phyloP scores from a whole-genome alignment of 2,797 vertebrate species.

The Sebastes minor region DNA sequence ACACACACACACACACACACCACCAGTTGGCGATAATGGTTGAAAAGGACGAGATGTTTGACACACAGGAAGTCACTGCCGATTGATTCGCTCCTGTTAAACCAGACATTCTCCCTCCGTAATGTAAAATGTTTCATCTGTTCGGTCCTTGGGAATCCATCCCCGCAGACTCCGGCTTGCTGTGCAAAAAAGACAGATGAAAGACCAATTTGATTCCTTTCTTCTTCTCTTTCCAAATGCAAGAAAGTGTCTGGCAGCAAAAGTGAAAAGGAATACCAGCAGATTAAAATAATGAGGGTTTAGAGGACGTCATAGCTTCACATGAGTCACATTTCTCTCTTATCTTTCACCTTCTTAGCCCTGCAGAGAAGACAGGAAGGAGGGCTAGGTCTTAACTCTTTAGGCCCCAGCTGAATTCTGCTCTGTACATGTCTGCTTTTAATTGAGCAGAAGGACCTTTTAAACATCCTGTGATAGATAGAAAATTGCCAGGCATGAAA shows the following conservation, averaged over 20 bases:
- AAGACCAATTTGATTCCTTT: slow-evolving; percentile 18
- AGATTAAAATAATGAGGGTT: slow-evolving; percentile 54
- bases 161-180: neutral
- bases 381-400: slow-evolving; percentile 19
- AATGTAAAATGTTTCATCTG: slow-evolving; percentile 16
- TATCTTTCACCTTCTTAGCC: slow-evolving; percentile 33
- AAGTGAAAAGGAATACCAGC: slow-evolving; percentile 27
- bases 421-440: neutral
- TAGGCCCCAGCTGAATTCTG: neutral
- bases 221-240: slow-evolving; percentile 12
- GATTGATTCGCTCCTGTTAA: slow-evolving; percentile 16
- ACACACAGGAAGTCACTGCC: slow-evolving; percentile 2
- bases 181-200: slow-evolving; percentile 32
- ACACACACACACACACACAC: neutral
- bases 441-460: slow-evolving; percentile 10
- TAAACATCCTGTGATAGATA: slow-evolving; percentile 18
- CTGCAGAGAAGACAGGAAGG: slow-evolving; percentile 18
- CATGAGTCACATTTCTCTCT: slow-evolving; percentile 45
- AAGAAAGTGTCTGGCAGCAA: slow-evolving; percentile 20
- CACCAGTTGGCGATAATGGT: neutral
- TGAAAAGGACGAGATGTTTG: slow-evolving; percentile 2
- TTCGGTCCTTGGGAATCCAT: slow-evolving; percentile 11
- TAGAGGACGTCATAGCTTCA: slow-evolving; percentile 45
- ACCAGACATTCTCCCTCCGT: neutral
- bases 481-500: slow-evolving; percentile 21